Base-by-base conservation (phyloP, 2,888 invertebrate genomes). In the Anthoptus insignis region DNA sequence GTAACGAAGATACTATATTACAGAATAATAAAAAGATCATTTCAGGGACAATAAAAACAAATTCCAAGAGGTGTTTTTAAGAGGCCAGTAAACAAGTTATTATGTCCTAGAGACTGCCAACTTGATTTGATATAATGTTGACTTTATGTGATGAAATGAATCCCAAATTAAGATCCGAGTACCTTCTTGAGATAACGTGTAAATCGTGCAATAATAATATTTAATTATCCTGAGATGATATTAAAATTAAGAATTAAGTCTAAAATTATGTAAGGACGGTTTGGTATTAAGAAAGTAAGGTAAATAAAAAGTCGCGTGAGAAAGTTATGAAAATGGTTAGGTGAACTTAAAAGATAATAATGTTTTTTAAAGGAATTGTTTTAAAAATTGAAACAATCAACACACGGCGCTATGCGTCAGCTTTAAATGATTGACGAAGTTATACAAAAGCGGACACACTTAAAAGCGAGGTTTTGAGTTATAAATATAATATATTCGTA, bases 41-140 rank as follows among this genome's bases (percentile, higher is more conserved):
- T 59, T 34, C 49, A 34, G 9, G 49, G 34, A 24, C 34, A 59
- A 59, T 59, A 49, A 49, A 47, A 59, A 21, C 52, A 59, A 59
- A 45, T 32, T 49, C 19, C 58, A n/a, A 19, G 32, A 49, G 49
- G 58, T 45, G 49, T 59, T n/a, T 24, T 49, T 59, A 49, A 49
- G 24, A 49, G 45, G 2, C 24, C 7, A 29, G 58, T 49, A 59
- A 59, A 59, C 58, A 59, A 59, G 49, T 49, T 45, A 49, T 49
- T 59, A 49, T 34, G 22, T 49, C 49, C 8, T 11, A 34, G 49
- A 22, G 24, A 42, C 22, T 14, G 14, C 34, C 34, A 47, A 24
- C 14, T 3, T 49, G 19, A 34, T 59, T 59, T 49, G 19, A 49
- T 34, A 49, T 59, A 49, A 49, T 34, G 24, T 42, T 27, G 14